Evolutionary conservation across 2,888 invertebrate genomes (phyloP).

Genomic region (Heliconius erato): DNA sequence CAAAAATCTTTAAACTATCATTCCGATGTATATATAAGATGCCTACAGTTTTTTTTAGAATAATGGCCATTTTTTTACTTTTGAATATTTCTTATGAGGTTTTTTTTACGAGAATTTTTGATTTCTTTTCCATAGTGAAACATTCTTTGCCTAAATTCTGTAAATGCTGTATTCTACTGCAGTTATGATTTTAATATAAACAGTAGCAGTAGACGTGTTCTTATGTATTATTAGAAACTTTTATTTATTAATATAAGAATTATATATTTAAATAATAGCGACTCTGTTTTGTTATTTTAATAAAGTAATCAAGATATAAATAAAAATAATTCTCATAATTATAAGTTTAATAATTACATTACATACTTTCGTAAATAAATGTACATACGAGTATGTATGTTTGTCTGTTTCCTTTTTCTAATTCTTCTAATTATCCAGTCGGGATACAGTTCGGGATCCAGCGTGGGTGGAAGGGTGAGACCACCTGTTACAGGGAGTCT

Average conservation of each 20-base stretch:
- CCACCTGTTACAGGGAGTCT: conserved; percentile 80
- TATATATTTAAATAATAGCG: not conserved
- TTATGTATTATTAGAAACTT: not conserved
- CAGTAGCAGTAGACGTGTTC: not conserved
- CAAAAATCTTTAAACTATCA: not conserved
- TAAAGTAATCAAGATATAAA: not conserved
- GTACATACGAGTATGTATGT: not conserved
- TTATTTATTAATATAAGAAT: not conserved
- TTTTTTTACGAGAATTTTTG: not conserved
- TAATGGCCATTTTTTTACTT: not conserved
- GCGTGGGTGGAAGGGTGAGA: conserved; percentile 64
- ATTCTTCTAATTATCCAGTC: conserved; percentile 44
- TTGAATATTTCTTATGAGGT: not conserved
- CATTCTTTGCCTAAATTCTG: not conserved
- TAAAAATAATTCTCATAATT: not conserved
- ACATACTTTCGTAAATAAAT: not conserved
- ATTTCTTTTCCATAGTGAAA: too few relatives aligned
- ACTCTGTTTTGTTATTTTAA: not conserved
- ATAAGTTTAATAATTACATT: not conserved
- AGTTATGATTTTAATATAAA: not conserved
- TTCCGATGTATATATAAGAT: too few relatives aligned
- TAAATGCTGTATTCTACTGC: not conserved
- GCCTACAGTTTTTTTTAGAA: not conserved
- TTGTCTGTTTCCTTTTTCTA: conserved; percentile 26
- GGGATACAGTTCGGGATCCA: conserved; percentile 47